Conservation (phyloP, 2,797 vertebrate genomes). For the Hapalemur alaotrensis region DNA sequence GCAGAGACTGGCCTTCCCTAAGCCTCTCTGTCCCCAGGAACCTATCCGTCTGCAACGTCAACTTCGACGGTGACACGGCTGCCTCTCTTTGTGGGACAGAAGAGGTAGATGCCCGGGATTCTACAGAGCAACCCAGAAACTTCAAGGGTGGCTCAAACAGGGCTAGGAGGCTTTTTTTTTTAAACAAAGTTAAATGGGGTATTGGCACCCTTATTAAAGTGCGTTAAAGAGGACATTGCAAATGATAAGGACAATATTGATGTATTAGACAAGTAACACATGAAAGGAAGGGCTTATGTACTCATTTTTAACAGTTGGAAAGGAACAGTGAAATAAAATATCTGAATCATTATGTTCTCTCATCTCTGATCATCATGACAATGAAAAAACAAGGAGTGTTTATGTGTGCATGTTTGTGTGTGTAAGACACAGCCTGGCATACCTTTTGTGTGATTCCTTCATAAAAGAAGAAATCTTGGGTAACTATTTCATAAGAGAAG, state of each 20-base stretch:
- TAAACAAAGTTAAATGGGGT: not conserved
- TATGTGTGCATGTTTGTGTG: not conserved
- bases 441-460: not conserved
- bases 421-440: not conserved
- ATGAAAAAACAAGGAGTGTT: not conserved
- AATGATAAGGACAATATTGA: conserved; percentile 30
- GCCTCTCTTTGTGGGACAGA: not conserved
- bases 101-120: not conserved
- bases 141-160: rapidly evolving
- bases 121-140: not conserved
- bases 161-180: not conserved
- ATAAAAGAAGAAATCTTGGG: not conserved
- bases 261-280: conserved; percentile 43
- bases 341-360: not conserved
- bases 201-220: conserved; percentile 45
- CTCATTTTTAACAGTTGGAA: conserved; percentile 63
- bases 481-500: not conserved
- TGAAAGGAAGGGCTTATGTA: conserved; percentile 15
- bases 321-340: not conserved
- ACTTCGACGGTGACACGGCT: not conserved
- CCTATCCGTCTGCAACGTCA: not conserved
- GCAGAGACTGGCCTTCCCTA: not conserved
- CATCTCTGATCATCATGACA: not conserved
- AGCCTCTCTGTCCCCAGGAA: not conserved
- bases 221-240: not conserved